A percentile compares a stretch with the other conserved stretches of the same genome.
phyloP scores from a whole-genome alignment of 2,113 vertebrate genomes.

The Toxotes jaculatrix region DNA sequence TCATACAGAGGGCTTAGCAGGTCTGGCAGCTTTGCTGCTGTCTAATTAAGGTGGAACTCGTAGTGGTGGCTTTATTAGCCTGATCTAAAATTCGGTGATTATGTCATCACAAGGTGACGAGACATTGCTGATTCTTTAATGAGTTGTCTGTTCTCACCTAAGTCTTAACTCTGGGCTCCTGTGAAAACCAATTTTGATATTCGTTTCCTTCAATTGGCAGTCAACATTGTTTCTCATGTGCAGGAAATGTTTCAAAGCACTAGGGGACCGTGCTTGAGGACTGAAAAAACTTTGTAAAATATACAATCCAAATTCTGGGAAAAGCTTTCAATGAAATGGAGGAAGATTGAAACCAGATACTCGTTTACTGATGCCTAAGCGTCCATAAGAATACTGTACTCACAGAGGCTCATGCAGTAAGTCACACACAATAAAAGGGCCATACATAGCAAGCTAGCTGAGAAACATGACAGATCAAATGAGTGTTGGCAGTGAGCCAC shows the following conservation, averaged over 20 bases:
- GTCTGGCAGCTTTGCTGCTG: constrained; percentile 20
- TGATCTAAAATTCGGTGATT: constrained; percentile 24
- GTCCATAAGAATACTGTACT: background rate
- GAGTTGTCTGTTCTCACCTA: background rate
- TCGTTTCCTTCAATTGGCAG: constrained; percentile 30
- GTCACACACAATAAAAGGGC: constrained; percentile 6
- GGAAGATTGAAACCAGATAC: constrained; percentile 9
- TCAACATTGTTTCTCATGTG: constrained; percentile 22
- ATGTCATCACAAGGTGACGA: constrained; percentile 20
- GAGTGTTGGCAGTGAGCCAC: constrained; percentile 26
- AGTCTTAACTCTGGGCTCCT: background rate
- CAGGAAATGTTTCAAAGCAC: constrained; percentile 49
- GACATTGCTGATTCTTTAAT: constrained; percentile 23
- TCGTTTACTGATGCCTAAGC: background rate
- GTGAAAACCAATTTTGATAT: constrained; percentile 13
- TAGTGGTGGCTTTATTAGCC: constrained; percentile 4
- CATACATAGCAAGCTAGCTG: constrained; percentile 17
- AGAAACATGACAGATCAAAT: constrained; percentile 37
- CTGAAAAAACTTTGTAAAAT: constrained; percentile 25
- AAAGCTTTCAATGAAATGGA: background rate
- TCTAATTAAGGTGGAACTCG: constrained; percentile 28
- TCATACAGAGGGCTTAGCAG: constrained; percentile 29
- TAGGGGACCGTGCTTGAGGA: background rate
- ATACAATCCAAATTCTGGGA: constrained; percentile 25
- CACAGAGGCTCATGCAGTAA: background rate